These are phyloP conservation scores for Tringa solitaria DNA, from an alignment of 2,113 vertebrate genomes.

Conservation along the genomic window DNA sequence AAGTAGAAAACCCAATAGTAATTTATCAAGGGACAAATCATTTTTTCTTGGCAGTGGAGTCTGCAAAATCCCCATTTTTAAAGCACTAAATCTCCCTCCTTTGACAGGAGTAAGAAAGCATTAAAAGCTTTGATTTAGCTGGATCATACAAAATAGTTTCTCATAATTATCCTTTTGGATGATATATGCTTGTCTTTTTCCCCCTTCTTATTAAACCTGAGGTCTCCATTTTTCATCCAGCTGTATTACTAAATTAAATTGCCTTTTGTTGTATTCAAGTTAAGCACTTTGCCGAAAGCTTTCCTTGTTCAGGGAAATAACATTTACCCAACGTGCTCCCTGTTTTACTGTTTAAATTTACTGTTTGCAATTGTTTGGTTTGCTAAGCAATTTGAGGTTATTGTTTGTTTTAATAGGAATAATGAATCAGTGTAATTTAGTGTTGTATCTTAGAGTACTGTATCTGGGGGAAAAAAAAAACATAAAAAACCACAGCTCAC, in stretches of 20 bases:
- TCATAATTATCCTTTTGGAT: conserved; percentile 87
- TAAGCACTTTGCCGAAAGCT: conserved; percentile 78
- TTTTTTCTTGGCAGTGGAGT: conserved; percentile 84
- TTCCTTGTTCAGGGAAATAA: conserved; percentile 76
- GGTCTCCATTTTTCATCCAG: conserved; percentile 84
- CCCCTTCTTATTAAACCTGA: conserved; percentile 82
- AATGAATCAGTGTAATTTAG: conserved; percentile 79
- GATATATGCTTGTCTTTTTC: conserved; percentile 83
- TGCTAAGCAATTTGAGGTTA: conserved; percentile 71
- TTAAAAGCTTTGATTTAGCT: conserved; percentile 87
- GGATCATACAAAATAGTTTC: conserved; percentile 86
- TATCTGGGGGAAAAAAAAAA: neutral
- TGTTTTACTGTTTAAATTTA: conserved; percentile 75
- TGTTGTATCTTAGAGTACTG: conserved; percentile 45
- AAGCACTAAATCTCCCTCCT: conserved; percentile 80
- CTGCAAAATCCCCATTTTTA: conserved; percentile 87
- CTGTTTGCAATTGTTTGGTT: conserved; percentile 73
- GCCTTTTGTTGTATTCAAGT: conserved; percentile 83
- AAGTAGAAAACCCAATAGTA: conserved; percentile 80
- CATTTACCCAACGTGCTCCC: conserved; percentile 70
- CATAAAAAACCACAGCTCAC: neutral
- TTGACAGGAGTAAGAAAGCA: conserved; percentile 85
- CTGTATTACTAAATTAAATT: conserved; percentile 86
- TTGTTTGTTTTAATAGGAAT: conserved; percentile 81
- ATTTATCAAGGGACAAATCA: conserved; percentile 87